phyloP scores from a whole-genome alignment of 2,888 invertebrate genomes.

The Erebia ligea region DNA sequence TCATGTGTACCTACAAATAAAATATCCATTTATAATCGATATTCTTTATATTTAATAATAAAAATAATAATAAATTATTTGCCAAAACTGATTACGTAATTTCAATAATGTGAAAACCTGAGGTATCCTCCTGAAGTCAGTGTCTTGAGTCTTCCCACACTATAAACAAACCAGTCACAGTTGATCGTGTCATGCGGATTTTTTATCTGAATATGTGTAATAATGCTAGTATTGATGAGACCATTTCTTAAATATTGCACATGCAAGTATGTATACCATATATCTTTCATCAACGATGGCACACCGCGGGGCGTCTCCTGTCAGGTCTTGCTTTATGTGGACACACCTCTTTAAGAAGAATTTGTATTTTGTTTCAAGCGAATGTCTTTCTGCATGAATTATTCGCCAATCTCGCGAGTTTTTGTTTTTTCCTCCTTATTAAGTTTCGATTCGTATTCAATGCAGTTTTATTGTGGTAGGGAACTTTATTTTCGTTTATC shows the following conservation, averaged over 20 bases:
- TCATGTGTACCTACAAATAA: no score
- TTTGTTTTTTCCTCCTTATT: conserved; percentile 52
- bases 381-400: conserved; percentile 59
- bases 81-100: no score
- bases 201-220: conserved; percentile 25
- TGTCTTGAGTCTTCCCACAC: no score
- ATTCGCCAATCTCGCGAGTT: conserved; percentile 54
- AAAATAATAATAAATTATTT: no score
- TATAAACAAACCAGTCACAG: no score
- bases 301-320: conserved; percentile 66
- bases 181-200: not conserved
- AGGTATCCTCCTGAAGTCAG: no score
- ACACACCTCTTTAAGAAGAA: conserved; percentile 56
- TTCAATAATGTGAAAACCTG: no score
- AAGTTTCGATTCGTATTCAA: conserved; percentile 45
- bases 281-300: conserved; percentile 52
- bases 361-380: conserved; percentile 62
- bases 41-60: no score
- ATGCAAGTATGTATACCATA: conserved; percentile 46
- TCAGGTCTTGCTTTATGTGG: conserved; percentile 62
- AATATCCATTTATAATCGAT: not conserved
- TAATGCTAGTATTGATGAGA: conserved; percentile 34
- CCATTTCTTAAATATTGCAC: conserved; percentile 30
- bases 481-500: conserved; percentile 40
- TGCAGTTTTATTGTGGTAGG: conserved; percentile 43